Conservation (phyloP, 2,113 vertebrate genomes). For the Onychostruthus taczanowskii region DNA sequence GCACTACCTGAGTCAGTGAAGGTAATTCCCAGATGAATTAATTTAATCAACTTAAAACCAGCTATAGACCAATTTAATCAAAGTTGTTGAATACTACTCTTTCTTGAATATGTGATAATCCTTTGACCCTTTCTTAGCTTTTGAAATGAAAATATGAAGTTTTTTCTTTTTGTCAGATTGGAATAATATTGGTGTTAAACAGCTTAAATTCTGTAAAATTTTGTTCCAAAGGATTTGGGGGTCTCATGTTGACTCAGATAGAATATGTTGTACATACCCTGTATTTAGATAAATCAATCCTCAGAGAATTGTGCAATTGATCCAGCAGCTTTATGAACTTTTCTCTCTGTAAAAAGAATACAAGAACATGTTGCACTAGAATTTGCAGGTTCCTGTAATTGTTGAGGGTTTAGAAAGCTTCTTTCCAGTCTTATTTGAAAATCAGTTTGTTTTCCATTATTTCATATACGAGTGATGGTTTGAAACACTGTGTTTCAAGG, state of each 20-base stretch:
- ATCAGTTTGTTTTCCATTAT: neutral
- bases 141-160: neutral
- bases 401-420: neutral
- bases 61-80: neutral
- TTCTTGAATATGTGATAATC: neutral
- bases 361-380: neutral
- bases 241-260: neutral
- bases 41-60: neutral
- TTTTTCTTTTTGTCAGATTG: neutral
- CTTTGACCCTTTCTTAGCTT: neutral
- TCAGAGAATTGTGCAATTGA: constrained; percentile 95
- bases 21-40: neutral
- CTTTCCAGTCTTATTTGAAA: neutral
- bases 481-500: neutral
- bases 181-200: neutral
- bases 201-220: neutral
- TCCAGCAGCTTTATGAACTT: constrained; percentile 98
- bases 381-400: neutral
- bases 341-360: constrained; percentile 85
- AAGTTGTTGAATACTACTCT: neutral
- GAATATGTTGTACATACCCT: constrained; percentile 79
- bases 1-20: neutral
- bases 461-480: neutral
- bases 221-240: neutral
- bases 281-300: constrained; percentile 98